Evolutionary conservation across 2,113 vertebrate genomes (phyloP).

Genomic region (Vulpes lagopus): DNA sequence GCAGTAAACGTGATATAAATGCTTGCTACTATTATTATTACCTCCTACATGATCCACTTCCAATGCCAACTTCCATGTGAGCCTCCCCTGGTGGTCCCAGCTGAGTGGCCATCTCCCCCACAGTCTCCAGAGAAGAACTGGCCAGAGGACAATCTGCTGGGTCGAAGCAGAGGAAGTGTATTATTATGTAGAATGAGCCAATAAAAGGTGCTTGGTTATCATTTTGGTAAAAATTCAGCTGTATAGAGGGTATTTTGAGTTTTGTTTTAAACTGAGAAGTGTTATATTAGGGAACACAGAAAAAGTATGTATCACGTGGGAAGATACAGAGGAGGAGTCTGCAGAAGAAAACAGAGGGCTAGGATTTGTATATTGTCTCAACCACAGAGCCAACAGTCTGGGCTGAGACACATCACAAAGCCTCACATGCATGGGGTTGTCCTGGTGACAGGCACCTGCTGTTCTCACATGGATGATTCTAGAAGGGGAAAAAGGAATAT

Average conservation of each 20-base stretch:
- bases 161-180: not conserved
- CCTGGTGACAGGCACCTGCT: not conserved
- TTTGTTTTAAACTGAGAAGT: not conserved
- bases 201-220: no score
- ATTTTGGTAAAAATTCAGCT: not conserved
- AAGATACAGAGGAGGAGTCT: not conserved
- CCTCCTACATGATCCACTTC: not conserved
- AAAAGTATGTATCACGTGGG: no score
- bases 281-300: not conserved
- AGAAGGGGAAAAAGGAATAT: not conserved
- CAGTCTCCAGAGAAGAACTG: fast-evolving
- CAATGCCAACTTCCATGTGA: no score
- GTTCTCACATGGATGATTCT: not conserved
- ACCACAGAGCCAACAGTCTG: not conserved
- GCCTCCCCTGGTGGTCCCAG: not conserved
- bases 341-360: not conserved
- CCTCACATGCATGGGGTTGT: not conserved
- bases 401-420: not conserved
- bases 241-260: not conserved
- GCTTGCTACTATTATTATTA: not conserved
- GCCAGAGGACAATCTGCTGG: not conserved
- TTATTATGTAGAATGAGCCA: not conserved
- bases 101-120: not conserved
- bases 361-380: not conserved
- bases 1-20: not conserved